Evolutionary conservation across 2,888 invertebrate species (phyloP).

Genomic region (Ochropacha duplaris): DNA sequence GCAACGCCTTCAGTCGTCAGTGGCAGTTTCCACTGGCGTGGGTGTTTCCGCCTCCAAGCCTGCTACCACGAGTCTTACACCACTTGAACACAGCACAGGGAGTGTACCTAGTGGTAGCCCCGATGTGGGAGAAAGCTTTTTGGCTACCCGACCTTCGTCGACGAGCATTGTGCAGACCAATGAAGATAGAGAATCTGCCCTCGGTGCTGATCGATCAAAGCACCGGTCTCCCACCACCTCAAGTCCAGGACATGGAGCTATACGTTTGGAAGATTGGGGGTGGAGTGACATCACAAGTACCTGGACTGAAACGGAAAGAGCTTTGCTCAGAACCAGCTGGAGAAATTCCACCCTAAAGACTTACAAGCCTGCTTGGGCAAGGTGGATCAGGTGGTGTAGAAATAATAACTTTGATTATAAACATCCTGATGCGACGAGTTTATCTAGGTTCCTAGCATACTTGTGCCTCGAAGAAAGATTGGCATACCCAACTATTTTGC

Average conservation of each 20-base stretch:
- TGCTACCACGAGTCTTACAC: slow-evolving; percentile 5
- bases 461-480: slow-evolving; percentile 4
- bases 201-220: slow-evolving; percentile 8
- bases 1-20: slow-evolving; percentile 7
- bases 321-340: slow-evolving; percentile 13
- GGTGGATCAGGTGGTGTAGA: slow-evolving; percentile 20
- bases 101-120: too few species aligned
- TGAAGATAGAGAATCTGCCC: too few species aligned
- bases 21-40: slow-evolving; percentile 7
- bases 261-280: slow-evolving; percentile 25
- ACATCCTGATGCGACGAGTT: slow-evolving; percentile 3
- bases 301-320: slow-evolving; percentile 13
- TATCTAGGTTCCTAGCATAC: slow-evolving; percentile 16
- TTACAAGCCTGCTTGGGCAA: slow-evolving; percentile 19
- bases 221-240: slow-evolving; percentile 17
- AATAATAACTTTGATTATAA: slow-evolving; percentile 8
- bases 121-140: too few species aligned
- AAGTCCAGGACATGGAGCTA: slow-evolving; percentile 17
- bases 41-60: slow-evolving; percentile 8
- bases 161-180: too few species aligned
- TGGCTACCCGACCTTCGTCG: too few species aligned
- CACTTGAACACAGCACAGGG: too few species aligned
- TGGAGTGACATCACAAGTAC: slow-evolving; percentile 13
- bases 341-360: slow-evolving; percentile 16
- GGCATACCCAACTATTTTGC: slow-evolving; percentile 10